phyloP scores from a whole-genome alignment of 1,140 invertebrate genomes.

The Tetragonula clypearis region DNA sequence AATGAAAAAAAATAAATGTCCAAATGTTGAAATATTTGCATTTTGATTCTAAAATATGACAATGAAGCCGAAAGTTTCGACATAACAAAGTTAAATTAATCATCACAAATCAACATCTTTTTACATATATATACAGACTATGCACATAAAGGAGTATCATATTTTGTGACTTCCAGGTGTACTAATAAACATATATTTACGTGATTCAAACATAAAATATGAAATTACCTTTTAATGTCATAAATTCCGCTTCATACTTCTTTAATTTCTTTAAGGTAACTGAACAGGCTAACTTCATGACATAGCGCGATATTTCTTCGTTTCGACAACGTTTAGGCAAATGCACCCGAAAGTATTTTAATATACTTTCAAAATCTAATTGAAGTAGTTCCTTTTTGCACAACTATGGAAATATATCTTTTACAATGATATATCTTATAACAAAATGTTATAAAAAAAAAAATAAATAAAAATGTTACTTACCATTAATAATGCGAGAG shows the following conservation, averaged over 20 bases:
- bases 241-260: constrained; percentile 98
- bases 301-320: constrained; percentile 92
- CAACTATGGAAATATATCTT: constrained; percentile 79
- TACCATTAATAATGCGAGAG: constrained; percentile 94
- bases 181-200: constrained; percentile 23
- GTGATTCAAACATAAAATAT: constrained; percentile 79
- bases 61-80: not conserved
- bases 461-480: constrained; percentile 65
- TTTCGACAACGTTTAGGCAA: constrained; percentile 97
- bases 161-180: constrained; percentile 3
- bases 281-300: constrained; percentile 94
- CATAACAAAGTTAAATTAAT: constrained; percentile 35
- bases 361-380: constrained; percentile 97
- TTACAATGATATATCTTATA: not conserved
- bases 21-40: not conserved
- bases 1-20: not conserved
- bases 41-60: not conserved
- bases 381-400: constrained; percentile 96
- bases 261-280: constrained; percentile 97
- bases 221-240: constrained; percentile 88
- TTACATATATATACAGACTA: constrained; percentile 28
- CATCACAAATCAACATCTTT: constrained; percentile 31
- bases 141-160: constrained; percentile 42
- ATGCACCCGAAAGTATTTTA: constrained; percentile 96
- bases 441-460: constrained; percentile 11